Evolutionary conservation across 2,113 vertebrate genomes (phyloP).

Genomic region (Hippocampus barbouri): DNA sequence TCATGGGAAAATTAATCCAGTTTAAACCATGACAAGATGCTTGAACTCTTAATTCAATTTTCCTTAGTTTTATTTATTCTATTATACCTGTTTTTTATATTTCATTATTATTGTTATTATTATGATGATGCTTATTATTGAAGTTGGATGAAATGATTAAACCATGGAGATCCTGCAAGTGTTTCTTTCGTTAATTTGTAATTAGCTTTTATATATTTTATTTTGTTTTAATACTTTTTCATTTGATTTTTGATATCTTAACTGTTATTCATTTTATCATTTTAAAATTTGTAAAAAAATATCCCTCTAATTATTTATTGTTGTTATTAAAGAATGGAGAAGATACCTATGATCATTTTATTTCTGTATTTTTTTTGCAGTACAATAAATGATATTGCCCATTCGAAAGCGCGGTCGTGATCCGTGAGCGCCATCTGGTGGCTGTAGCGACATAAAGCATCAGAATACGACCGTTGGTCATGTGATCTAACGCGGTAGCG

Average conservation of each 20-base stretch:
- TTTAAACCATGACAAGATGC: not conserved
- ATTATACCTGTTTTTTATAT: not conserved
- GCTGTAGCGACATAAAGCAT: not conserved
- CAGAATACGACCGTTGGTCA: slow-evolving; percentile 27
- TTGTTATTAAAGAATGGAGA: too few relatives aligned
- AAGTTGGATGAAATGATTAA: not conserved
- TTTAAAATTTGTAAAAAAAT: too few relatives aligned
- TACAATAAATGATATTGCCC: too few relatives aligned
- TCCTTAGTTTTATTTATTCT: not conserved
- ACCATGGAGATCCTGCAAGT: not conserved
- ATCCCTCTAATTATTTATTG: too few relatives aligned
- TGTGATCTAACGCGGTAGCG: slow-evolving; percentile 62
- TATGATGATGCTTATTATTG: not conserved
- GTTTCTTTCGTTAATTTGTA: not conserved
- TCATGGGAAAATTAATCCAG: not conserved
- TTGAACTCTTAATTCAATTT: not conserved
- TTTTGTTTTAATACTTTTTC: not conserved
- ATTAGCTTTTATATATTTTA: not conserved
- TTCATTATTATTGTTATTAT: not conserved
- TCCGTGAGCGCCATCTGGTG: slow-evolving; percentile 43
- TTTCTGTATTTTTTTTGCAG: too few relatives aligned
- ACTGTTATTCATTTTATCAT: not conserved
- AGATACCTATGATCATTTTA: too few relatives aligned
- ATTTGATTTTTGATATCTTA: not conserved
- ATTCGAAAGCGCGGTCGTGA: not conserved